Conservation (phyloP, 2,888 invertebrate species). For the Zeuzera pyrina region DNA sequence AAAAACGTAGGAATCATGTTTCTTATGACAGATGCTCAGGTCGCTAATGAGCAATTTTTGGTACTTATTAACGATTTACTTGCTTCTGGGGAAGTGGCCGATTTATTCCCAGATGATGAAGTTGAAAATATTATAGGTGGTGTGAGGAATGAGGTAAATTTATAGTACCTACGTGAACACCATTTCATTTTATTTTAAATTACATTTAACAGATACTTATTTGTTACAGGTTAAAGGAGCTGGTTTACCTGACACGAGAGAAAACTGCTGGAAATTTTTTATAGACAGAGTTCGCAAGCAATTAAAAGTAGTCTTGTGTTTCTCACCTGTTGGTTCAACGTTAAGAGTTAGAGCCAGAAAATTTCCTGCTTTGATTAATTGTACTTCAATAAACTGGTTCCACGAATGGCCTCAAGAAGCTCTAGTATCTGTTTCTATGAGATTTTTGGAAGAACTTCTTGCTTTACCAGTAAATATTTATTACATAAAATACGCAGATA, state of each 20-base stretch:
- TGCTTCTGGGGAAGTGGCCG: conserved; percentile 96
- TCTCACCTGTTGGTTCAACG: conserved; percentile 97
- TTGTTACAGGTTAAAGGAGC: conserved; percentile 80
- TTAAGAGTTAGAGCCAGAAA: conserved; percentile 92
- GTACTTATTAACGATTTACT: conserved; percentile 96
- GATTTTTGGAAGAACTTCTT: conserved; percentile 86
- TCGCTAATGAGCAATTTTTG: conserved; percentile 94
- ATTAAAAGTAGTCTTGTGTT: conserved; percentile 93
- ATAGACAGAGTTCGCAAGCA: conserved; percentile 94
- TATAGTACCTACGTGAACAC: conserved; percentile 1
- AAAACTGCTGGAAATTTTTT: conserved; percentile 98
- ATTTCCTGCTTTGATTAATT: conserved; percentile 96
- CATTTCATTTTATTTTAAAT: background rate
- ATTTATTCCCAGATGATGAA: conserved; percentile 96
- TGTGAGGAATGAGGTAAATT: conserved; percentile 80
- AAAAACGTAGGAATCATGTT: conserved; percentile 97
- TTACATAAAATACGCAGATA: too few species aligned
- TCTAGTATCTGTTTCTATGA: conserved; percentile 91
- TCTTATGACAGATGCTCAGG: conserved; percentile 97
- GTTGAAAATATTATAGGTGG: conserved; percentile 94
- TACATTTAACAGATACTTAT: background rate
- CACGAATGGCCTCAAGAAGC: conserved; percentile 99
- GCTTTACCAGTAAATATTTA: conserved; percentile 83
- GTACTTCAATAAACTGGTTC: conserved; percentile 98
- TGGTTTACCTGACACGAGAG: conserved; percentile 91